These are phyloP conservation scores for Tupaia tana DNA, from an alignment of 2,113 vertebrate species.

Conservation along the genomic window DNA sequence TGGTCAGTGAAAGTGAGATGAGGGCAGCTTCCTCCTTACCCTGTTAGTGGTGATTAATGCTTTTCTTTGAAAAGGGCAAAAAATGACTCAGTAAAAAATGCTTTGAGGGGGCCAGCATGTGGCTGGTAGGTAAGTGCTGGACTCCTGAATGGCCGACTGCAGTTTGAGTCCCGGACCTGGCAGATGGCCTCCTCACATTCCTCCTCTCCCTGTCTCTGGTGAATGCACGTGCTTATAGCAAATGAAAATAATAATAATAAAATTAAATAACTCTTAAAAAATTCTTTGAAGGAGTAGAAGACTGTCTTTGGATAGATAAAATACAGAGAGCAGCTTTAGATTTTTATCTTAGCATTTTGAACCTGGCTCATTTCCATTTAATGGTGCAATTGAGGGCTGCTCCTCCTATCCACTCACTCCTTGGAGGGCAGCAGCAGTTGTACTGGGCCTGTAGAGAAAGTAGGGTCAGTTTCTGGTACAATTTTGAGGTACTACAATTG, in stretches of 20 bases:
- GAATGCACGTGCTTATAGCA: too few species aligned
- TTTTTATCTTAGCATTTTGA: neutral
- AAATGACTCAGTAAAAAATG: neutral
- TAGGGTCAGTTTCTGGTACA: neutral
- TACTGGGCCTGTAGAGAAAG: neutral
- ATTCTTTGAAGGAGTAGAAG: neutral
- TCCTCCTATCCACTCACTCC: accelerated
- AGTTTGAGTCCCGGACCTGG: too few species aligned
- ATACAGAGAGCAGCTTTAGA: neutral
- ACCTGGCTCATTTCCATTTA: neutral
- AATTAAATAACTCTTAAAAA: neutral
- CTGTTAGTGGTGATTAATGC: neutral
- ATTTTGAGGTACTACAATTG: neutral
- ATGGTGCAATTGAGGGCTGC: neutral
- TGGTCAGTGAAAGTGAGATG: accelerated
- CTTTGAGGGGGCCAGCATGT: neutral
- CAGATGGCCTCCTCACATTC: too few species aligned
- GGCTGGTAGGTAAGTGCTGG: too few species aligned
- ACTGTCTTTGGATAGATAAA: neutral
- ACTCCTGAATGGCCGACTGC: too few species aligned
- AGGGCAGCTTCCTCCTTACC: accelerated
- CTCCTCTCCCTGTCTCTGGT: too few species aligned
- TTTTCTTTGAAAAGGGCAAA: slow-evolving; percentile 27
- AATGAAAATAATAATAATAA: too few species aligned
- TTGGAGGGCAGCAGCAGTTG: neutral